These are phyloP conservation scores for Hypsibius dujardini DNA, from an alignment of 1,140 invertebrate genomes.

Conservation along the genomic window DNA sequence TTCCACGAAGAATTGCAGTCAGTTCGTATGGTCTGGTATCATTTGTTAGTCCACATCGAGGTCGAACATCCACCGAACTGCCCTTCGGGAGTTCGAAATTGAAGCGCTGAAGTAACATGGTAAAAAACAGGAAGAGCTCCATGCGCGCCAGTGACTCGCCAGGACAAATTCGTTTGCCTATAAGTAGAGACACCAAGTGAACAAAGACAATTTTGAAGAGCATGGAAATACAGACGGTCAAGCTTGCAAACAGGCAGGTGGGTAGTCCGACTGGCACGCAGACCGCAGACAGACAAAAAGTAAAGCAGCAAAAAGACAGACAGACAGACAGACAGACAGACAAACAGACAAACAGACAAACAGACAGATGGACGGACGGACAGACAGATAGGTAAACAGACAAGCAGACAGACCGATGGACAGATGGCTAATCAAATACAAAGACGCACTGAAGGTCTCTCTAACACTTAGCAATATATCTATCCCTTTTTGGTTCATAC, in stretches of 20 bases:
- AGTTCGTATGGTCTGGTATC: background rate
- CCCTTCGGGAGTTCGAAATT: background rate
- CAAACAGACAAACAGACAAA: too few species aligned
- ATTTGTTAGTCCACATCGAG: background rate
- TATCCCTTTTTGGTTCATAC: too few species aligned
- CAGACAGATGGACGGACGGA: too few species aligned
- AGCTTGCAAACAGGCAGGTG: too few species aligned
- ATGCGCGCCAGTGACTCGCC: background rate
- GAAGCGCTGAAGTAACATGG: background rate
- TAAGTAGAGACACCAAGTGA: background rate
- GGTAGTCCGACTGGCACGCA: too few species aligned
- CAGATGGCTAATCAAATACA: too few species aligned
- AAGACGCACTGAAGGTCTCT: background rate
- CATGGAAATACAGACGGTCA: too few species aligned
- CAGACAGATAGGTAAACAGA: too few species aligned
- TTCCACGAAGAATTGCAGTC: background rate
- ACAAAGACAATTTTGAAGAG: background rate
- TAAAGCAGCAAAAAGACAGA: too few species aligned
- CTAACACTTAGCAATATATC: background rate
- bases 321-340: too few species aligned
- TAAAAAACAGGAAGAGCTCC: slow-evolving; percentile 5
- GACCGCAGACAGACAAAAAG: too few species aligned
- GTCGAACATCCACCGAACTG: background rate
- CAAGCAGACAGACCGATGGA: too few species aligned
- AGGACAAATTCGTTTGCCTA: slow-evolving; percentile 5